Conservation (phyloP, 2,888 invertebrate species). For the Augochlorella aurata region DNA sequence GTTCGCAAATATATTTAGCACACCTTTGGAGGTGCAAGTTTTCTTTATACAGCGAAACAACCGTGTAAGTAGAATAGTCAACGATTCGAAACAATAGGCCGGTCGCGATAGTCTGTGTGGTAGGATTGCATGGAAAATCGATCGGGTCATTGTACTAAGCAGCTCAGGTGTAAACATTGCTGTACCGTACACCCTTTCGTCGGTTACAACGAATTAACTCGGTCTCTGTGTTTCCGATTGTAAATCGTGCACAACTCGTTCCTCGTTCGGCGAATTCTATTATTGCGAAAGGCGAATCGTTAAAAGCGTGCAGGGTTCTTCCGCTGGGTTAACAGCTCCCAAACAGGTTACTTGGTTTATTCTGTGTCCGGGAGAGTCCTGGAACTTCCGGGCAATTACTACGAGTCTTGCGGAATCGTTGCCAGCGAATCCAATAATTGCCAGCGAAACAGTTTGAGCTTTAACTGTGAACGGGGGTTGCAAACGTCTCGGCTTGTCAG, state of each 20-base stretch:
- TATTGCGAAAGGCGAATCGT: not conserved
- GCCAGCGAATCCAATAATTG: not conserved
- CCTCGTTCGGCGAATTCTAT: not conserved
- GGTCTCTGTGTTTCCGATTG: not conserved
- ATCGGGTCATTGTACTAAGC: conserved; percentile 8
- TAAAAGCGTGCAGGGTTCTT: not conserved
- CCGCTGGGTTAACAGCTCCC: not conserved
- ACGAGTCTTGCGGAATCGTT: not conserved
- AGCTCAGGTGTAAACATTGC: conserved; percentile 4
- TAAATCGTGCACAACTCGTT: not conserved
- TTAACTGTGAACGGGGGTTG: conserved; percentile 1
- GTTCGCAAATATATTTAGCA: not conserved
- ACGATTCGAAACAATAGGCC: not conserved
- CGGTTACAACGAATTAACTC: not conserved
- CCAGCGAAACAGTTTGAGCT: not conserved
- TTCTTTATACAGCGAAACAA: not conserved
- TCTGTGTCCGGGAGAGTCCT: not conserved
- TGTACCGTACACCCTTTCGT: not conserved
- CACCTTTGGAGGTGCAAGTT: not conserved
- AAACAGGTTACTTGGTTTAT: not conserved
- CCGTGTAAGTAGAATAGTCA: not conserved
- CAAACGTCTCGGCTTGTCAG: conserved; percentile 11
- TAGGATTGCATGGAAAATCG: conserved; percentile 7
- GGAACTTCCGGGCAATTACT: not conserved
- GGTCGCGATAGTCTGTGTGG: not conserved